These are phyloP conservation scores for Aurelia sp. DNA, from an alignment of 30 jellyfish, hydroid and myxozoan species.

Conservation along the genomic window DNA sequence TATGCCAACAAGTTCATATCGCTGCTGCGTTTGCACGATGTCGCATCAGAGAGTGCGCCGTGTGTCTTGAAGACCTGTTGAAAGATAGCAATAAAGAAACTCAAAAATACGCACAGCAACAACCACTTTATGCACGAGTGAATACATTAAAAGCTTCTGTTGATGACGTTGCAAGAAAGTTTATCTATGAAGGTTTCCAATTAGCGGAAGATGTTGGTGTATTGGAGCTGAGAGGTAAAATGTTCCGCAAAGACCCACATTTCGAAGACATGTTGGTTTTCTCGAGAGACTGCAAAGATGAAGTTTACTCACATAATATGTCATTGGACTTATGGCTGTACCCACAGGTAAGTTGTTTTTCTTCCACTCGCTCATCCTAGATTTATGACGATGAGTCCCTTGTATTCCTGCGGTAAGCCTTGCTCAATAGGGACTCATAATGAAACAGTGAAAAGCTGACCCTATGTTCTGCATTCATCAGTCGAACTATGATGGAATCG, in stretches of 20 bases:
- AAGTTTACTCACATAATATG: constrained; percentile 55
- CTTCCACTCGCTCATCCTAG: too few relatives aligned
- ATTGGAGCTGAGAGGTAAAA: constrained; percentile 56
- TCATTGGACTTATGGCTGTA: constrained; percentile 59
- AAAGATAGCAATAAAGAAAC: constrained; percentile 45
- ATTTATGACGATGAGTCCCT: too few relatives aligned
- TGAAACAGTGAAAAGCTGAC: too few relatives aligned
- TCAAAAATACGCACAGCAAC: constrained; percentile 49
- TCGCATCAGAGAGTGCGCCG: constrained; percentile 71
- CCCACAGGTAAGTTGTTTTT: constrained; percentile 64
- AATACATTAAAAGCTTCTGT: constrained; percentile 66
- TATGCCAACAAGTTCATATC: constrained; percentile 52
- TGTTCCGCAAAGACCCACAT: constrained; percentile 72
- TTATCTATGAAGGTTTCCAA: constrained; percentile 65
- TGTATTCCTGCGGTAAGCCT: too few relatives aligned
- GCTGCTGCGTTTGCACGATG: constrained; percentile 76
- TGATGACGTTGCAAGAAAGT: constrained; percentile 51
- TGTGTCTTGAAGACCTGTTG: constrained; percentile 62
- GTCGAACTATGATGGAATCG: too few relatives aligned
- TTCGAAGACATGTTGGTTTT: constrained; percentile 67
- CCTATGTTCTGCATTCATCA: too few relatives aligned
- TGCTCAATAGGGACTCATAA: too few relatives aligned
- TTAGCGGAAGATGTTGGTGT: constrained; percentile 38
- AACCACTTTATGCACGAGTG: constrained; percentile 85
- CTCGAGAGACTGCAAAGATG: constrained; percentile 78